phyloP scores from a whole-genome alignment of 2,797 vertebrate genomes.

The Melanotaenia parkinsoni region DNA sequence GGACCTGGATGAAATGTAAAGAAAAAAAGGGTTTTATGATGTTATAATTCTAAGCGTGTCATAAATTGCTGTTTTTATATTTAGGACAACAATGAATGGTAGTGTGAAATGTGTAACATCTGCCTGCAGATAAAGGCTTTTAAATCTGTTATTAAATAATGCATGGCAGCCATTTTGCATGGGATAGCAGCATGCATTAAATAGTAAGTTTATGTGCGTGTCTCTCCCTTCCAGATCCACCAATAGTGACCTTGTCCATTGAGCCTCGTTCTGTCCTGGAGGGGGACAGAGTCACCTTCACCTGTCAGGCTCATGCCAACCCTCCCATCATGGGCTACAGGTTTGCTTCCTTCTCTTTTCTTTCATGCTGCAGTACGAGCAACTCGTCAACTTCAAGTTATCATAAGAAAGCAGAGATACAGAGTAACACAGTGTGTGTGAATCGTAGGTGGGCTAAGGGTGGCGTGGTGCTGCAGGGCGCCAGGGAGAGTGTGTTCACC shows the following conservation, averaged over 20 bases:
- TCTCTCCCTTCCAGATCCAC: conserved; percentile 84
- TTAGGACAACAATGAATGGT: background rate
- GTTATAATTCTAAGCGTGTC: background rate
- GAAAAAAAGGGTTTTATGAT: background rate
- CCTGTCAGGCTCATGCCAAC: conserved; percentile 94
- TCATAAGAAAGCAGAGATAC: background rate
- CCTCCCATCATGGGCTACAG: conserved; percentile 94
- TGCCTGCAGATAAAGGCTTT: conserved; percentile 27
- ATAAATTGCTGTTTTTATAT: conserved; percentile 1
- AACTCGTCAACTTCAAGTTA: background rate
- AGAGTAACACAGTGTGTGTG: background rate
- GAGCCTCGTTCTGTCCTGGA: conserved; percentile 95
- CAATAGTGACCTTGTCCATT: conserved; percentile 92
- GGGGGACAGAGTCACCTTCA: conserved; percentile 92
- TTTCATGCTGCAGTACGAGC: background rate
- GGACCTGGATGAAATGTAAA: background rate
- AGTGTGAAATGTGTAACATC: conserved; percentile 26
- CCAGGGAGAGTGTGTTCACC: conserved; percentile 90
- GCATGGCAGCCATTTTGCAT: conserved; percentile 46
- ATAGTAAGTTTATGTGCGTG: conserved; percentile 16
- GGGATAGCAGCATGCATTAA: conserved; percentile 27
- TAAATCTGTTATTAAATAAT: conserved; percentile 28
- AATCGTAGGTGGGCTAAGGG: conserved; percentile 92
- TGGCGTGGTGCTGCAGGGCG: conserved; percentile 91
- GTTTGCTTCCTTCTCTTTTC: conserved; percentile 68